A percentile compares a stretch with the other conserved stretches of the same genome.
Conservation (phyloP, 2,797 vertebrate genomes). For the Jordanella pulchra region DNA sequence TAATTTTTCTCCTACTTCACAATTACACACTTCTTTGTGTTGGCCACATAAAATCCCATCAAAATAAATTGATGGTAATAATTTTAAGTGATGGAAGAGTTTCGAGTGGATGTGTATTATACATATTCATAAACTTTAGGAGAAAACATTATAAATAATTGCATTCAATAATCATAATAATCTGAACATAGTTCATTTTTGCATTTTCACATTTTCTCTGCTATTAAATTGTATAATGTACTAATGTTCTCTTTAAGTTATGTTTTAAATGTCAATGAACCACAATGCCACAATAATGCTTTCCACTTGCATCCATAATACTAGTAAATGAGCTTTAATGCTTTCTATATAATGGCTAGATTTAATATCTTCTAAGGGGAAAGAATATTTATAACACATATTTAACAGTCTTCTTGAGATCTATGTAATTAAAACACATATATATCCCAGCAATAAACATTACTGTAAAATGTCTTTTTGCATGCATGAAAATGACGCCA, state of each 20-base stretch:
- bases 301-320: background rate
- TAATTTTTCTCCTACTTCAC: no score
- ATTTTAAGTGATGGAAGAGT: no score
- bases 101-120: no score
- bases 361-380: background rate
- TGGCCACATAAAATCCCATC: no score
- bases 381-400: background rate
- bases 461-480: background rate
- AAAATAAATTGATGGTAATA: no score
- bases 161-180: background rate
- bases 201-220: background rate
- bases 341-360: background rate
- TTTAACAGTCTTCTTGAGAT: background rate
- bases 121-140: background rate
- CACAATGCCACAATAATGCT: background rate
- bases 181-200: background rate
- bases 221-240: no score
- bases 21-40: no score
- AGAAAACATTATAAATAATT: background rate
- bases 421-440: constrained; percentile 2
- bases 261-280: background rate
- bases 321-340: background rate
- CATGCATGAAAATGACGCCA: constrained; percentile 1
- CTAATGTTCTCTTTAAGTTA: background rate
- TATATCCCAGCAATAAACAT: constrained; percentile 1